These are phyloP conservation scores for Ostrea edulis DNA, from an alignment of 1,140 invertebrate species.

Conservation along the genomic window DNA sequence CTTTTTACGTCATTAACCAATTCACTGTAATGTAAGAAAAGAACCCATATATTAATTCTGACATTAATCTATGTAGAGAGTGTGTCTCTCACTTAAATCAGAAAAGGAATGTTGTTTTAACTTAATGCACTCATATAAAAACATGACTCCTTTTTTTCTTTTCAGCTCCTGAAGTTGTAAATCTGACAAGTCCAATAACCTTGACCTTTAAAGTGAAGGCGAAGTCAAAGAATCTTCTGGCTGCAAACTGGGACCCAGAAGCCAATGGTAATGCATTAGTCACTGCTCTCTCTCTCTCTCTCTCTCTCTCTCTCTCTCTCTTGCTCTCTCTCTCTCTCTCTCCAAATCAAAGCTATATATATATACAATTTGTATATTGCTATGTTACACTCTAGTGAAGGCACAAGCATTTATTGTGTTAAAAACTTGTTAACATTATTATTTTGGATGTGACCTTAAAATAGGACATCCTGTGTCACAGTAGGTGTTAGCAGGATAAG, in stretches of 20 bases:
- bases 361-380: too few relatives aligned
- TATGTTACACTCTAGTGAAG: too few relatives aligned
- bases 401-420: too few relatives aligned
- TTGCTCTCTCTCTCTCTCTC: too few relatives aligned
- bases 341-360: too few relatives aligned
- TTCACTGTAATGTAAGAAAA: too few relatives aligned
- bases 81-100: neutral
- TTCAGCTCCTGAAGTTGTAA: conserved; percentile 77
- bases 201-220: conserved; percentile 83
- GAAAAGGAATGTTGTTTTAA: neutral
- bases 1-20: too few relatives aligned
- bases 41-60: neutral
- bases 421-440: too few relatives aligned
- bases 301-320: too few relatives aligned
- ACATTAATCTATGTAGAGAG: neutral
- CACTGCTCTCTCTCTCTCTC: neutral
- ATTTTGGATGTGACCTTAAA: too few relatives aligned
- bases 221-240: conserved; percentile 79
- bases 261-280: conserved; percentile 78
- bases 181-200: conserved; percentile 85
- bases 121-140: neutral
- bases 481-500: too few relatives aligned
- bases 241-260: conserved; percentile 86
- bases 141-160: conserved; percentile 26
- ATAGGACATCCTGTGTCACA: too few relatives aligned